phyloP scores from a whole-genome alignment of 2,888 invertebrate species.

The Schizaphis graminum region DNA sequence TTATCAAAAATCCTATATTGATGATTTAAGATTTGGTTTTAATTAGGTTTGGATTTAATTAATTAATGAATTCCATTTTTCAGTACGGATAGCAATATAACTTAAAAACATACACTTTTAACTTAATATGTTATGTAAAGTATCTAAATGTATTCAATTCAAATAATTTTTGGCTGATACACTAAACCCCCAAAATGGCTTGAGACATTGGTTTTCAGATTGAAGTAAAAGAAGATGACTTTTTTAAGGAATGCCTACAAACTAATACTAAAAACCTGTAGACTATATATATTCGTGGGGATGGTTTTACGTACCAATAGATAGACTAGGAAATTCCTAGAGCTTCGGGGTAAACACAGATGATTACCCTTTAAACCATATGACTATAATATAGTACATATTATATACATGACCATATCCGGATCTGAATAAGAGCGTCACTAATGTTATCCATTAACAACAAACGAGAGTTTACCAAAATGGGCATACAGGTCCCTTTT shows the following conservation, averaged over 20 bases:
- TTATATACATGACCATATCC: not conserved
- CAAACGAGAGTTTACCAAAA: conserved; percentile 10
- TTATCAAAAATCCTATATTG: not conserved
- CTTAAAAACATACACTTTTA: not conserved
- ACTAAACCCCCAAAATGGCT: not conserved
- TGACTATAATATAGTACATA: not conserved
- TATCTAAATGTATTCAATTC: not conserved
- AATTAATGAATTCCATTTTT: not conserved
- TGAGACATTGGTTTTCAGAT: not conserved
- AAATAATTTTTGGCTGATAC: not conserved
- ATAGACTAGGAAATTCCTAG: not conserved
- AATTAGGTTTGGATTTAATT: too few relatives aligned
- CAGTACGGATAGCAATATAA: not conserved
- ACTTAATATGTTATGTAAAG: not conserved
- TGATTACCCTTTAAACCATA: conserved; percentile 4
- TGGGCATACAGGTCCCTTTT: not conserved
- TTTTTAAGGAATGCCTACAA: not conserved
- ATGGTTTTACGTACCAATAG: not conserved
- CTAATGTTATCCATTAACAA: conserved; percentile 38
- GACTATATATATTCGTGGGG: not conserved
- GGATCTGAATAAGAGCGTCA: not conserved
- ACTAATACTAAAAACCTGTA: not conserved
- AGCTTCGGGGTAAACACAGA: not conserved
- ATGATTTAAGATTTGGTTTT: not conserved
- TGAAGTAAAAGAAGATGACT: not conserved